phyloP scores from a whole-genome alignment of 2,888 invertebrate genomes.

The Volucella inflata region DNA sequence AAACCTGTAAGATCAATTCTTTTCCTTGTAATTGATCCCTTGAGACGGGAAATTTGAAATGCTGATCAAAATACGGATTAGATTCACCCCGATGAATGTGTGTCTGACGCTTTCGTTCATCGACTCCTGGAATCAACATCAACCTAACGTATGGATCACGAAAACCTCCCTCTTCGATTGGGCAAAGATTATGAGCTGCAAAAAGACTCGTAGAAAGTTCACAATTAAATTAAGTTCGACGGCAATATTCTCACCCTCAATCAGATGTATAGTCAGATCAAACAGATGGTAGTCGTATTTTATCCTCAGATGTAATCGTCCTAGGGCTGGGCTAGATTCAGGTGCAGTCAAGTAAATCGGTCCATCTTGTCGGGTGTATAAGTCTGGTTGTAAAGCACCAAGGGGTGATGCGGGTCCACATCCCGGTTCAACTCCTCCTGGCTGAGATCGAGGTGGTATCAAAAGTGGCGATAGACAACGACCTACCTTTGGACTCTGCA shows the following conservation, averaged over 20 bases:
- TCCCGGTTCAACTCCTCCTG: slow-evolving; percentile 81
- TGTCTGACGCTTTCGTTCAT: slow-evolving; percentile 93
- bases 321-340: slow-evolving; percentile 88
- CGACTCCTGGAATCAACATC: slow-evolving; percentile 92
- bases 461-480: slow-evolving; percentile 91
- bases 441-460: slow-evolving; percentile 89
- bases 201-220: neutral
- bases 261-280: slow-evolving; percentile 94
- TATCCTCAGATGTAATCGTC: slow-evolving; percentile 92
- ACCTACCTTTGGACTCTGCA: slow-evolving; percentile 81
- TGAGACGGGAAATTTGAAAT: slow-evolving; percentile 96
- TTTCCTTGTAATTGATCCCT: slow-evolving; percentile 93
- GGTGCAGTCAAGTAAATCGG: slow-evolving; percentile 89
- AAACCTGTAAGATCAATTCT: slow-evolving; percentile 85
- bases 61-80: slow-evolving; percentile 95
- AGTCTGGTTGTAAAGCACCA: slow-evolving; percentile 93
- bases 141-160: slow-evolving; percentile 95
- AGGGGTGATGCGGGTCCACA: slow-evolving; percentile 86
- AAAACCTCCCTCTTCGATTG: slow-evolving; percentile 93
- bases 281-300: slow-evolving; percentile 96
- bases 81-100: slow-evolving; percentile 92
- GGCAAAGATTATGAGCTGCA: slow-evolving; percentile 91
- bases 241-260: slow-evolving; percentile 88
- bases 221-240: neutral
- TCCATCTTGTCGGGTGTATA: slow-evolving; percentile 92